Conservation (phyloP, 2,113 vertebrate species). For the Proterorhinus semilunaris region DNA sequence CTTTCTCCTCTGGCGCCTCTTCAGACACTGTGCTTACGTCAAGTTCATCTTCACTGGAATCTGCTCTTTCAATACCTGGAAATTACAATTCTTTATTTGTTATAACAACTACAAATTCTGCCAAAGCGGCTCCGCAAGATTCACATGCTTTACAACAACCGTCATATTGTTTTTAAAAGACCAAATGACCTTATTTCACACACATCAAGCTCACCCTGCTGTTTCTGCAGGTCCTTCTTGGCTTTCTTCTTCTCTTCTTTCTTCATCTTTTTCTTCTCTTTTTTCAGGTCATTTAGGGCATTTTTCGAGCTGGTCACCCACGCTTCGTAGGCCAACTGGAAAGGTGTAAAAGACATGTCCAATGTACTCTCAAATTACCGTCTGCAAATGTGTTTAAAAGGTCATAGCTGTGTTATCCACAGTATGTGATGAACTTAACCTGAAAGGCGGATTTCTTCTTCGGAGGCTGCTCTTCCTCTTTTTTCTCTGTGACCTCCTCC, state of each 20-base stretch:
- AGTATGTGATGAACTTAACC: slow-evolving; percentile 44
- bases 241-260: slow-evolving; percentile 55
- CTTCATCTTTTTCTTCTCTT: slow-evolving; percentile 62
- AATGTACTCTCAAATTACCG: too few species aligned
- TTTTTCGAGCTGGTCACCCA: slow-evolving; percentile 73
- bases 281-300: slow-evolving; percentile 72
- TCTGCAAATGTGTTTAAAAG: too few species aligned
- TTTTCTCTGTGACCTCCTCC: slow-evolving; percentile 49
- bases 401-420: too few species aligned
- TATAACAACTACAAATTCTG: not conserved
- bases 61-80: slow-evolving; percentile 60
- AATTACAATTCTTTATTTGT: slow-evolving; percentile 8
- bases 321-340: slow-evolving; percentile 76
- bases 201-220: slow-evolving; percentile 56
- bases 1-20: slow-evolving; percentile 34
- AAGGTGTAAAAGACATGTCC: not conserved
- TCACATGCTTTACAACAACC: too few species aligned
- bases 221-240: slow-evolving; percentile 45
- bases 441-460: slow-evolving; percentile 79
- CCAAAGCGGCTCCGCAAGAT: not conserved
- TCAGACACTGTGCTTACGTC: slow-evolving; percentile 54
- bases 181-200: not conserved
- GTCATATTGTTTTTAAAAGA: not conserved
- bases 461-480: slow-evolving; percentile 48
- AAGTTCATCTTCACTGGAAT: slow-evolving; percentile 64